Evolutionary conservation across 2,113 vertebrate genomes (phyloP), one percentile per base, ranked within the genome.

Genomic region (Nothocercus nigrocapillus): DNA sequence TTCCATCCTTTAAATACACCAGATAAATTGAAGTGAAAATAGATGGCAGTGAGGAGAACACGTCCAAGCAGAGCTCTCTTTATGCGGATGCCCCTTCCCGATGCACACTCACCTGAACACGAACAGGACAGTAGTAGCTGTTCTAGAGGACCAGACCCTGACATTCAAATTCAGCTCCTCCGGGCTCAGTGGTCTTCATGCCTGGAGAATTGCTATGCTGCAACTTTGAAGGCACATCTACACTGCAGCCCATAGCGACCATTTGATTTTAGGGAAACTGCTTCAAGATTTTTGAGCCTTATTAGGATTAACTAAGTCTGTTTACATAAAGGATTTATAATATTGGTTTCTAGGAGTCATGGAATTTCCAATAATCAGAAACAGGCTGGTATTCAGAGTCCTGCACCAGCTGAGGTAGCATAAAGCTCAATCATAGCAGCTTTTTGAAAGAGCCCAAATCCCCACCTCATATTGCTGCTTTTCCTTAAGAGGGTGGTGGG

Each of bases 1-100:
- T 15, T 70, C 64, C 61, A 83, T 81, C 73, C 86, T 83, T 90
- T 42, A 94, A 67, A 85, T 8, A 7, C n/a, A 70, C 66, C 76
- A 53, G 75, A 56, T 78, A 94, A 89, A 63, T 13, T 72, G 11
- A 88, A 88, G 17, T 49, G 44, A 25, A 84, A 78, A 72, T 12
- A 28, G 61, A 88, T 2, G 3, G 45, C 51, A 72, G 9, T 2
- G 47, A 9, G 47, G 22, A 81, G 72, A 82, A 8, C 0, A 1
- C 0, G 3, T 54, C 69, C 36, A 18, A 75, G 40, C 6, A 45
- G 59, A 84, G 51, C 73, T 47, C 78, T 45, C 27, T 59, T 36
- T 53, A 49, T 67, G 64, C 56, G 78, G 64, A 68, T 51, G 80
- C 70, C 40, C 28, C 63, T 32, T 66, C 53, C 61, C 77, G 21